These are phyloP conservation scores for Pachypanchax playfairii DNA, from an alignment of 2,113 vertebrate species.

Conservation along the genomic window DNA sequence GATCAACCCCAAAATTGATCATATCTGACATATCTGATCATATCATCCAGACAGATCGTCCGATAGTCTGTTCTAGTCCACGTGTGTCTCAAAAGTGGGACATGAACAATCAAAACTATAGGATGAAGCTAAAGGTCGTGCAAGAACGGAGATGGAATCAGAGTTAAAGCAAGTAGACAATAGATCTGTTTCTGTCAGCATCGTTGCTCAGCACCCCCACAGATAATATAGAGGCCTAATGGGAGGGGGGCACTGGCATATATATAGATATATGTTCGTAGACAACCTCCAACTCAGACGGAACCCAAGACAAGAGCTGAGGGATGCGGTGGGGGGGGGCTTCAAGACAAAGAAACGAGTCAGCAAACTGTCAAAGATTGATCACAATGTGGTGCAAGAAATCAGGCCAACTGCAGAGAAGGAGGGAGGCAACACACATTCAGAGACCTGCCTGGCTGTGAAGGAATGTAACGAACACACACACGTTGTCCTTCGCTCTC, in stretches of 20 bases:
- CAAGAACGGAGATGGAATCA: too few relatives aligned
- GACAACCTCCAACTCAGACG: conserved; percentile 52
- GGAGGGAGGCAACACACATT: conserved; percentile 9
- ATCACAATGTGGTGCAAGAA: conserved; percentile 55
- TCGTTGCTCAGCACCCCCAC: conserved; percentile 7
- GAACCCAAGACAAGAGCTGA: conserved; percentile 21
- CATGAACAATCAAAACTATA: too few relatives aligned
- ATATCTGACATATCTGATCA: too few relatives aligned
- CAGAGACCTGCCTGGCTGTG: neutral
- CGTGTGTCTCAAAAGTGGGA: too few relatives aligned
- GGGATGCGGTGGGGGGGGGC: conserved; percentile 13
- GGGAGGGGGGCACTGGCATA: neutral
- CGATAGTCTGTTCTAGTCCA: too few relatives aligned
- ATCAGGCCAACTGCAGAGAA: conserved; percentile 33
- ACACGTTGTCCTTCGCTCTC: conserved; percentile 26
- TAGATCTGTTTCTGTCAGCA: neutral
- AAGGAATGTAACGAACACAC: conserved; percentile 34
- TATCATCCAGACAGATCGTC: too few relatives aligned
- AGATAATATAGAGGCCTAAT: conserved; percentile 37
- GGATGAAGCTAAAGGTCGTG: too few relatives aligned
- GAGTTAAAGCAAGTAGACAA: conserved; percentile 31
- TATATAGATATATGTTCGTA: conserved; percentile 3
- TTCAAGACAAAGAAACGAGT: conserved; percentile 62
- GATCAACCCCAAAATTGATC: too few relatives aligned
- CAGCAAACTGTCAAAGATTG: conserved; percentile 63